Percentiles rank a stretch among this genome's conserved stretches.
These are phyloP conservation scores for Hydrophis major DNA, from an alignment of 2,797 vertebrate genomes.

Conservation along the genomic window DNA sequence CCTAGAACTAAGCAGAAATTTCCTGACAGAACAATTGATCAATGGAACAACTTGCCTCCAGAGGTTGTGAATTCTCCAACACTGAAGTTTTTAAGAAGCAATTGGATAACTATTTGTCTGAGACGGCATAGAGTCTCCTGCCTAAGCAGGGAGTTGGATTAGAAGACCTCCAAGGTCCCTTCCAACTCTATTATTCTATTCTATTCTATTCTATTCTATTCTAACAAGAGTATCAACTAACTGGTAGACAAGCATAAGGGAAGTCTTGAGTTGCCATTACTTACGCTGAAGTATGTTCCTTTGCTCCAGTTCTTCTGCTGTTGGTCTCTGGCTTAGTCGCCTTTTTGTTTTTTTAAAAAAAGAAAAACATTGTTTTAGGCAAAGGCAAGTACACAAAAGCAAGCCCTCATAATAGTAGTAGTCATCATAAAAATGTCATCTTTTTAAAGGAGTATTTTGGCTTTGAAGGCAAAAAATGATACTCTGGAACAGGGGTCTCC, in stretches of 20 bases:
- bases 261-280: slow-evolving; percentile 48
- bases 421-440: neutral
- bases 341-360: slow-evolving; percentile 61
- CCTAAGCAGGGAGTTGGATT: too few relatives aligned
- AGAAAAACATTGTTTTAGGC: neutral
- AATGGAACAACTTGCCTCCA: too few relatives aligned
- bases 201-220: too few relatives aligned
- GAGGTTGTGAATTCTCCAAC: too few relatives aligned
- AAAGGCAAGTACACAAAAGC: neutral
- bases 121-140: too few relatives aligned
- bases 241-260: neutral
- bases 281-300: slow-evolving; percentile 97
- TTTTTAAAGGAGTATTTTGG: neutral
- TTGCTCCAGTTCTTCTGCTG: slow-evolving; percentile 94
- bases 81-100: too few relatives aligned
- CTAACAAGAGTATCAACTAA: neutral
- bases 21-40: too few relatives aligned
- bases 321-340: slow-evolving; percentile 94
- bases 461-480: neutral
- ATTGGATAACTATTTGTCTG: too few relatives aligned
- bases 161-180: too few relatives aligned
- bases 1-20: too few relatives aligned
- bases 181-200: too few relatives aligned
- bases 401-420: neutral
- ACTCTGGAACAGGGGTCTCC: too few relatives aligned